Conservation (phyloP, 1,140 invertebrate species). For the Trachymyrmex cornetzi region DNA sequence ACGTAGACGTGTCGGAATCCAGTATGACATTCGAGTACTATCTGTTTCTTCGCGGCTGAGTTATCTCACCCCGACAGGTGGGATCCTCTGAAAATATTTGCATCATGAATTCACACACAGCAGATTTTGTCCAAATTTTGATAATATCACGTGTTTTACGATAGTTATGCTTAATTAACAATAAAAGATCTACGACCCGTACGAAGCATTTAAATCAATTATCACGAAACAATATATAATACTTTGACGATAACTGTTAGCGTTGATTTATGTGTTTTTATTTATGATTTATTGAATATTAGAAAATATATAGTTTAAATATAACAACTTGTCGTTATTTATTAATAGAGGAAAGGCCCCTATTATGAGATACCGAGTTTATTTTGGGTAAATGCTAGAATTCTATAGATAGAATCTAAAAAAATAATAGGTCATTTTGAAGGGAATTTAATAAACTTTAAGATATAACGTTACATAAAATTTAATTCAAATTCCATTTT, state of each 20-base stretch:
- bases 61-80: slow-evolving; percentile 44
- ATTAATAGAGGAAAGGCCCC: too few species aligned
- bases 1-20: slow-evolving; percentile 33
- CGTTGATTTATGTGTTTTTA: slow-evolving; percentile 12
- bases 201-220: slow-evolving; percentile 15
- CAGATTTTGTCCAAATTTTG: background rate
- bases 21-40: slow-evolving; percentile 43
- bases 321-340: background rate
- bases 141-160: background rate
- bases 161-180: background rate
- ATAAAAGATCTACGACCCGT: background rate
- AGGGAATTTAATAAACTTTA: too few species aligned
- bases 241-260: slow-evolving; percentile 11
- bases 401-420: too few species aligned
- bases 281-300: slow-evolving; percentile 24
- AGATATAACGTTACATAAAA: too few species aligned
- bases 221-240: background rate
- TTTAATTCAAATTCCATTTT: too few species aligned
- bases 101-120: background rate
- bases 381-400: too few species aligned
- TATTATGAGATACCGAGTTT: too few species aligned
- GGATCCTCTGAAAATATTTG: slow-evolving; percentile 38
- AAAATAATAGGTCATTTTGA: too few species aligned
- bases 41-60: slow-evolving; percentile 27
- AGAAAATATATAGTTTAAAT: background rate